Evolutionary conservation across 2,113 vertebrate genomes (phyloP).

Genomic region (Brienomyrus longianalis): DNA sequence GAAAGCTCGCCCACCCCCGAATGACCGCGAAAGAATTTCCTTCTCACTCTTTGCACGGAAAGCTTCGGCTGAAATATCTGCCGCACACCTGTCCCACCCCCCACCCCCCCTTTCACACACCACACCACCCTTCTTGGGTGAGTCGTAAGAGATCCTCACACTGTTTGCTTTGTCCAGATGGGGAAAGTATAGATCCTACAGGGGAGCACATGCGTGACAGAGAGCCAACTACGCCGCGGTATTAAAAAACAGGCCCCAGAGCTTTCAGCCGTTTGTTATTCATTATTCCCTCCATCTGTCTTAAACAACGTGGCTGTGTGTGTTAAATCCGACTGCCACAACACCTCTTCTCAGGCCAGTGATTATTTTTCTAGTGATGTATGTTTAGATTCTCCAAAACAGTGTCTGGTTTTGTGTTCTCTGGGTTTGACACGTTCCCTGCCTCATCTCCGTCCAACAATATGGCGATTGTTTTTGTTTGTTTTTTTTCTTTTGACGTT

Average conservation of each 20-base stretch:
- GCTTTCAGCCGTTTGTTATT: constrained; percentile 24
- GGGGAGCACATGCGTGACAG: background rate
- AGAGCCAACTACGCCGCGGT: background rate
- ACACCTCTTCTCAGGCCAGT: background rate
- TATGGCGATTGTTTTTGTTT: background rate
- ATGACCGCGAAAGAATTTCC: background rate
- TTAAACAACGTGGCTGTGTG: constrained; percentile 35
- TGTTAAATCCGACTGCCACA: constrained; percentile 24
- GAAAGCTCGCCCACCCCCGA: background rate
- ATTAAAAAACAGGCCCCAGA: background rate
- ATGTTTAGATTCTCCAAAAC: background rate
- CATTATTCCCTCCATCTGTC: constrained; percentile 25
- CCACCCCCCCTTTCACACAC: background rate
- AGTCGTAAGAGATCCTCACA: background rate
- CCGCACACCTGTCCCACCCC: background rate
- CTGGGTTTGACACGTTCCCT: background rate
- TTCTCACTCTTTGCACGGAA: background rate
- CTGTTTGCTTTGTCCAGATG: constrained; percentile 11
- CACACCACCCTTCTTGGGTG: background rate
- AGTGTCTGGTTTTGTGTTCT: background rate
- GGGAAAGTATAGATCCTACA: background rate
- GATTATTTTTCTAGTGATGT: background rate
- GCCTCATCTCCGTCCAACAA: background rate
- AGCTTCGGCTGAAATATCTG: background rate
- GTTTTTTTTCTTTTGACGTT: background rate